A percentile compares a stretch with the other conserved stretches of the same genome.
Evolutionary conservation across 1,140 invertebrate species (phyloP).

Genomic region (Glomeris maerens): DNA sequence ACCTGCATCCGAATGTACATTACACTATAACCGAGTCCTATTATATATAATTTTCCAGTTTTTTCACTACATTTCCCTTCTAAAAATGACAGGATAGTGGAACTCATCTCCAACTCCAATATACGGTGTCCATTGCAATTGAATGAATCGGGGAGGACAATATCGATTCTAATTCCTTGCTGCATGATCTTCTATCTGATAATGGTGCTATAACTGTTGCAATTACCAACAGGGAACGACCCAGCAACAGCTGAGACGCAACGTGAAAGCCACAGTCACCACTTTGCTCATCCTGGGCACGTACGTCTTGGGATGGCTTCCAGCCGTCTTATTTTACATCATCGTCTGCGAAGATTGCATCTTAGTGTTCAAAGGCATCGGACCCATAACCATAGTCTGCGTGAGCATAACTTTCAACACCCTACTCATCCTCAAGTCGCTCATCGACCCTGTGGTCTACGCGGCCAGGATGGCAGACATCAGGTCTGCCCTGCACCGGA

Average conservation of each 20-base stretch:
- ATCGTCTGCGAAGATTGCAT: constrained; percentile 39
- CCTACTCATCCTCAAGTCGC: constrained; percentile 45
- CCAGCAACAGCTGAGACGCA: constrained; percentile 31
- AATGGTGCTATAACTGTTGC: too few relatives aligned
- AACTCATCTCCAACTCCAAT: too few relatives aligned
- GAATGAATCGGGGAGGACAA: too few relatives aligned
- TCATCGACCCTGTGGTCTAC: constrained; percentile 53
- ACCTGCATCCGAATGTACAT: too few relatives aligned
- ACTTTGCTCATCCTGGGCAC: constrained; percentile 51
- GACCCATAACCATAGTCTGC: constrained; percentile 1
- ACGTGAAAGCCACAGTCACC: constrained; percentile 48
- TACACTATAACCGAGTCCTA: too few relatives aligned
- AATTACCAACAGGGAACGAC: too few relatives aligned
- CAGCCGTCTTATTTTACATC: constrained; percentile 39
- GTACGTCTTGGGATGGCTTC: constrained; percentile 48
- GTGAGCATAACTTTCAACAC: constrained; percentile 26
- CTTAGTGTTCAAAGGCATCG: constrained; percentile 19
- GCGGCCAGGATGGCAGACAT: constrained; percentile 50
- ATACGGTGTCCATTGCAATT: too few relatives aligned
- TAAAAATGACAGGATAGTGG: too few relatives aligned
- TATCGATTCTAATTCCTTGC: too few relatives aligned
- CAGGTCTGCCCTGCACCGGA: constrained; percentile 18
- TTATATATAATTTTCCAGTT: too few relatives aligned
- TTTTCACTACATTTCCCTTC: too few relatives aligned
- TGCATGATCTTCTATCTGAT: too few relatives aligned